Conservation (phyloP, 2,797 vertebrate species). For the Galago senegalensis region DNA sequence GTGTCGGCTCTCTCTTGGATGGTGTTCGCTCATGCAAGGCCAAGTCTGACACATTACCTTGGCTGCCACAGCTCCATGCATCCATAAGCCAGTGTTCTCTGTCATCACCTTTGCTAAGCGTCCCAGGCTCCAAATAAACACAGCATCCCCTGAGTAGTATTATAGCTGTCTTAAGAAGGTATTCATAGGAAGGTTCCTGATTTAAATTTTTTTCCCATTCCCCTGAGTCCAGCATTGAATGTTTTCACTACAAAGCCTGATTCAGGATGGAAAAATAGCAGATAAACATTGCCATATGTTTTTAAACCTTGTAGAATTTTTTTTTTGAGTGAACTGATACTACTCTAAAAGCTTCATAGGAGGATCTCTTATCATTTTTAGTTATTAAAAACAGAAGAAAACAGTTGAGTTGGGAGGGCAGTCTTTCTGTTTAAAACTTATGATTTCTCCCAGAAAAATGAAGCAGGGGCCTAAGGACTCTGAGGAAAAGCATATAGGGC, state of each 20-base stretch:
- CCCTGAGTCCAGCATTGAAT: constrained; percentile 53
- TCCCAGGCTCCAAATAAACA: constrained; percentile 80
- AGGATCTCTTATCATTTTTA: constrained; percentile 64
- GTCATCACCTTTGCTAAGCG: constrained; percentile 79
- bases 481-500: neutral
- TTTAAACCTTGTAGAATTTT: constrained; percentile 38
- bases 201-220: constrained; percentile 13
- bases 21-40: constrained; percentile 61
- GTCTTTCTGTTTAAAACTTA: neutral
- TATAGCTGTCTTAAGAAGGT: constrained; percentile 77
- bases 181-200: constrained; percentile 67
- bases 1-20: constrained; percentile 70
- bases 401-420: neutral
- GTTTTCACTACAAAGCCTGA: constrained; percentile 77
- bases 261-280: constrained; percentile 67
- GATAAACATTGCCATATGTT: constrained; percentile 79
- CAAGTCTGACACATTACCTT: constrained; percentile 81
- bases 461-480: neutral
- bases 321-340: constrained; percentile 45
- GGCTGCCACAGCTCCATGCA: constrained; percentile 70
- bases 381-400: constrained; percentile 68
- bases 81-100: constrained; percentile 75
- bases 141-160: constrained; percentile 67
- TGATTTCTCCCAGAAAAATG: constrained; percentile 34
- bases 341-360: constrained; percentile 36